Base-by-base conservation (phyloP, 2,888 invertebrate species). In the Dicycla oo region DNA sequence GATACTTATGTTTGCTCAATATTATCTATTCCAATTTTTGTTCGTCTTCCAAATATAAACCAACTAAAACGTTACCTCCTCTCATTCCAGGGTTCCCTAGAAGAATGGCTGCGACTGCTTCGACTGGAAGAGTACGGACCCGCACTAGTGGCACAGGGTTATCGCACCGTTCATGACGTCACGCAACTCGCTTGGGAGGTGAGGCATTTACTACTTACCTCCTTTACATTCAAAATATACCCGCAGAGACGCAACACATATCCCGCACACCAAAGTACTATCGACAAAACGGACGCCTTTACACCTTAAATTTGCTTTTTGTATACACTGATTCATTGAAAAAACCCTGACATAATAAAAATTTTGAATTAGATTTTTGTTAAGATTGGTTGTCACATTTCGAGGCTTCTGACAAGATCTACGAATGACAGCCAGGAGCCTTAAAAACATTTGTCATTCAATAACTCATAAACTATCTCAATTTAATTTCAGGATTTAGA, bases 171-270 rank as follows among this genome's bases (percentile, higher is more conserved):
- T 56, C 98, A 99, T 88, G 98, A 99, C 93, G 98, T 99, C 69
- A 98, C 98, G 47, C 98, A 99, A 91, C 97, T 99, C 69, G 98
- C 99, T 75, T 99, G 99, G 99, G 99, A 99, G 94, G 96, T 95
- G 78, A 88, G 85, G 38, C 13, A 40, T 40, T 40, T 40, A 40
- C 13, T 38, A 38, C 7, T 8, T 38, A 38, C 38, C 38, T 38
- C 38, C 38, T 38, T 7, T 38, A 38, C 34, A 34, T 34, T 34
- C 34, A 34, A 34, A 34, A 34, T 34, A 34, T 34, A 34, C 34
- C 6, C 34, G 34, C 34, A 34, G 34, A 5, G 34, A 34, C 38
- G 7, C 38, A 8, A 38, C 38, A 8, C 38, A 8, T 5, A 8
- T 30, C 4, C 30, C 30, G 4, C 8, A 38, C 34, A 38, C 8